Conservation (phyloP, 2,797 vertebrate species). For the Sebastes aleutianus region DNA sequence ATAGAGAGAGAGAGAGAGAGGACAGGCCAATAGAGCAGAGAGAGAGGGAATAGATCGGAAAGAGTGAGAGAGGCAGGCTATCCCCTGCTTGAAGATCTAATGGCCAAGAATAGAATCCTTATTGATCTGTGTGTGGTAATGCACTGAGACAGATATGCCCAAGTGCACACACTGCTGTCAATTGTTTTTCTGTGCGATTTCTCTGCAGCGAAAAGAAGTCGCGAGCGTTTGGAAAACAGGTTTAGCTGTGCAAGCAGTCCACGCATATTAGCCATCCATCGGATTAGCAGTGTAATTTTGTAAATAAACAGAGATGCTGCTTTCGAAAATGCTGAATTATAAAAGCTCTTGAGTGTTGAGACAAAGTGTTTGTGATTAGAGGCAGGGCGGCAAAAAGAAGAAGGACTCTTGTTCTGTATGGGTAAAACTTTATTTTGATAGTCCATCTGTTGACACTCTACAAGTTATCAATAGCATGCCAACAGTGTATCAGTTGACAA, state of each 20-base stretch:
- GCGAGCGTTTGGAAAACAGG: constrained; percentile 41
- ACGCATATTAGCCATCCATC: constrained; percentile 18
- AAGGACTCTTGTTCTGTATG: neutral
- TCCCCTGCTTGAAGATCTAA: constrained; percentile 66
- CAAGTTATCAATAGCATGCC: neutral
- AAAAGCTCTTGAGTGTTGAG: constrained; percentile 8
- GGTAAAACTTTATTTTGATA: neutral
- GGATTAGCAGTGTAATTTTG: constrained; percentile 34
- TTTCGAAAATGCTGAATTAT: constrained; percentile 11
- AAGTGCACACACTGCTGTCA: constrained; percentile 34
- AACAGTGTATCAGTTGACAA: neutral
- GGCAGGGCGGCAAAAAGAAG: neutral
- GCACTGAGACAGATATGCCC: constrained; percentile 68
- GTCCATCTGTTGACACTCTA: neutral
- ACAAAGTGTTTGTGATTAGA: neutral
- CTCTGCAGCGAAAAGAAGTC: constrained; percentile 37
- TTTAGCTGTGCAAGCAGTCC: constrained; percentile 49
- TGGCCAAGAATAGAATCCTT: constrained; percentile 76
- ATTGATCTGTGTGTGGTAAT: constrained; percentile 79
- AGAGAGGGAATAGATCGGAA: constrained; percentile 29
- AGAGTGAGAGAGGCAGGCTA: constrained; percentile 55
- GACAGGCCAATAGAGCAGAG: constrained; percentile 1
- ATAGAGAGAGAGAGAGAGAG: neutral
- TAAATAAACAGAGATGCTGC: constrained; percentile 31
- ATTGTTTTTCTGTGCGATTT: constrained; percentile 64